Evolutionary conservation across 2,797 vertebrate genomes (phyloP).

Genomic region (Rhinichthys osculus): DNA sequence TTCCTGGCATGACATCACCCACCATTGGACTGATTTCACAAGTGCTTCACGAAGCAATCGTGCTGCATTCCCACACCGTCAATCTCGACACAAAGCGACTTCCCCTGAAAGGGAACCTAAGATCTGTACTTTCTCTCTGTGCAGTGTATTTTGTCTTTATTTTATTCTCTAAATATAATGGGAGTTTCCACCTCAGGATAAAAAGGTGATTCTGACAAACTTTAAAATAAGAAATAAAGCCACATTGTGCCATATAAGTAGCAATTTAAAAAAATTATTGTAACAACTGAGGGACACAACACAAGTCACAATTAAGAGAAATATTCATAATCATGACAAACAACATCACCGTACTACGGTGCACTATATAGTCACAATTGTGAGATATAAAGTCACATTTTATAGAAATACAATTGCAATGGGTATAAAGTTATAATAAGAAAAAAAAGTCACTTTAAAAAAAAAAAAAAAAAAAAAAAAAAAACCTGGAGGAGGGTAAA

Average conservation of each 20-base stretch:
- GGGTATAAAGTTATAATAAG: not conserved
- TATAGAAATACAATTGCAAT: not conserved
- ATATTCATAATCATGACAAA: not conserved
- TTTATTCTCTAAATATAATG: not conserved
- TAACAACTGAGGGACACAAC: too few species aligned
- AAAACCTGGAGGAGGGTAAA: not conserved
- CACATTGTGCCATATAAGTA: not conserved
- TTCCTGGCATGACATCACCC: too few species aligned
- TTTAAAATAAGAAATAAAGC: not conserved
- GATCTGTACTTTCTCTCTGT: not conserved
- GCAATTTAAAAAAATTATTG: too few species aligned
- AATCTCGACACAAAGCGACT: too few species aligned
- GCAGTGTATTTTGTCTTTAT: not conserved
- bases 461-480: too few species aligned
- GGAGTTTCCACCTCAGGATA: not conserved
- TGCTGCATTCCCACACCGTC: too few species aligned
- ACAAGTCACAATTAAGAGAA: not conserved
- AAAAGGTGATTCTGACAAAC: not conserved
- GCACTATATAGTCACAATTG: not conserved
- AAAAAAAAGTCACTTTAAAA: not conserved
- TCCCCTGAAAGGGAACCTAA: too few species aligned
- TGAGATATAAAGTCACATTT: not conserved
- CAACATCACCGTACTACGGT: not conserved
- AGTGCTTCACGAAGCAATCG: too few species aligned
- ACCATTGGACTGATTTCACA: too few species aligned